These are phyloP conservation scores for Xiphophorus maculatus DNA, from an alignment of 2,113 vertebrate species.

Conservation along the genomic window DNA sequence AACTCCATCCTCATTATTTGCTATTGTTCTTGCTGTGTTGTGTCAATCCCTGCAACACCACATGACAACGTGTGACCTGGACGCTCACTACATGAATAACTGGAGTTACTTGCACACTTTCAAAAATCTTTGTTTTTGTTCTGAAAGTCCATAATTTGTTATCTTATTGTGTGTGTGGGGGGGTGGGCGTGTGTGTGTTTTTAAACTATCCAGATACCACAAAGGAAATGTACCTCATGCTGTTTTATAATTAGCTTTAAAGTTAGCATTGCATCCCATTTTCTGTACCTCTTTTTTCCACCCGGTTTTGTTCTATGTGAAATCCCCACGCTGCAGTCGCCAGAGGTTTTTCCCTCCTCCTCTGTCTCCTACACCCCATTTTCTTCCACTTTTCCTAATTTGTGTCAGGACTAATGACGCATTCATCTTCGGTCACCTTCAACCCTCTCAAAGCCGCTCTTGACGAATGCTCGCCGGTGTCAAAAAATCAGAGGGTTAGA, in stretches of 20 bases:
- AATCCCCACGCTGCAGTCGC: slow-evolving; percentile 4
- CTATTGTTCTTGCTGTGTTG: background rate
- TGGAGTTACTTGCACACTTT: background rate
- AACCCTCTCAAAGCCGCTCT: slow-evolving; percentile 47
- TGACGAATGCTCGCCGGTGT: slow-evolving; percentile 60
- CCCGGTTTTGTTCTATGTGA: background rate
- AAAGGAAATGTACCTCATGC: background rate
- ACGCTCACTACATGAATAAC: background rate
- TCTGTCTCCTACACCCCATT: slow-evolving; percentile 6
- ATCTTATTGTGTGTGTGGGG: background rate
- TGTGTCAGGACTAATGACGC: slow-evolving; percentile 57
- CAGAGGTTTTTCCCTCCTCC: background rate
- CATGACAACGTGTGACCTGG: background rate
- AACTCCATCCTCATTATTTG: background rate
- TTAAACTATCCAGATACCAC: background rate
- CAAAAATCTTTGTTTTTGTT: background rate
- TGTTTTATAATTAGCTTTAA: background rate
- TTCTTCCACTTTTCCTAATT: slow-evolving; percentile 39
- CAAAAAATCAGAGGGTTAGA: slow-evolving; percentile 56
- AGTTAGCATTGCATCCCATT: background rate
- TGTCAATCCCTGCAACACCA: background rate
- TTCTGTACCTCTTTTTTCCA: background rate
- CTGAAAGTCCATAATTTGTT: background rate
- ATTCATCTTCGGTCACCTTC: slow-evolving; percentile 76
- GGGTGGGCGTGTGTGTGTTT: background rate